Conservation (phyloP, 2,797 vertebrate species). For the Notamacropus eugenii region DNA sequence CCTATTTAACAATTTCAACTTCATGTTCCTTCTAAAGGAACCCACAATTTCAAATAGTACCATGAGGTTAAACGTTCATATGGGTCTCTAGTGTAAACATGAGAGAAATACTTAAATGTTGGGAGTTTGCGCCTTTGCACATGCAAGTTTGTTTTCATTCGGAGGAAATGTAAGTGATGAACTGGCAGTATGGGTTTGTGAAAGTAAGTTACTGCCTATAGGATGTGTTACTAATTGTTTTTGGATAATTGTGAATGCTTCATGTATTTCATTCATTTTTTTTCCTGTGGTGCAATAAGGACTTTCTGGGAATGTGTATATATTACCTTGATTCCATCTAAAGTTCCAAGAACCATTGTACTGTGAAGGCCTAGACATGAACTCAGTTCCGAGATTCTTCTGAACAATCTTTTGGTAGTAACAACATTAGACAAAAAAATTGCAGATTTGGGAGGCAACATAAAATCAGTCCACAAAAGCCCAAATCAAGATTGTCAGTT, state of each 20-base stretch:
- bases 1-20: background rate
- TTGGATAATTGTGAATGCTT: background rate
- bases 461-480: background rate
- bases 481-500: background rate
- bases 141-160: background rate
- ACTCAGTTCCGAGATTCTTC: background rate
- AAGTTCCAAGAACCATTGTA: background rate
- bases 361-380: background rate
- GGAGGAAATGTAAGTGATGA: background rate
- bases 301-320: background rate
- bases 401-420: background rate
- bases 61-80: background rate
- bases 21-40: background rate
- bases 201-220: background rate
- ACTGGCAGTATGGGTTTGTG: background rate
- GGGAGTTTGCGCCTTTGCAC: background rate
- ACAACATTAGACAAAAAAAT: background rate
- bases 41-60: background rate
- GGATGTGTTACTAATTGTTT: background rate
- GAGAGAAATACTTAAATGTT: background rate
- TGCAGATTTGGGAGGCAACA: background rate
- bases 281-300: background rate
- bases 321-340: background rate
- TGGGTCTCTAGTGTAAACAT: background rate
- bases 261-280: background rate